Percentiles rank a stretch among this genome's conserved stretches.
Conservation (phyloP, 2,797 vertebrate genomes). For the Tragelaphus oryx region DNA sequence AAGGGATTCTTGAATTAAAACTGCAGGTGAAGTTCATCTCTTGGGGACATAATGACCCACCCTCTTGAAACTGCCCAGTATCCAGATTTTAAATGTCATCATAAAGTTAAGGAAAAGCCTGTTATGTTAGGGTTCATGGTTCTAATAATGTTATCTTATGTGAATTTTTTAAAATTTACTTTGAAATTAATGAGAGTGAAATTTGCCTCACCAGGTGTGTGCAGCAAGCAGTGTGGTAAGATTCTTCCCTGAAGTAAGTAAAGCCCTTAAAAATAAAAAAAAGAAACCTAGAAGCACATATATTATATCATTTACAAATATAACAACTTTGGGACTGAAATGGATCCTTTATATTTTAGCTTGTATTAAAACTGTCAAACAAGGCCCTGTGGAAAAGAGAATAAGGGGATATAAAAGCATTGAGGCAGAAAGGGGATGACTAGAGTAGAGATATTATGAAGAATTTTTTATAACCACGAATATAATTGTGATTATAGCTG, state of each 20-base stretch:
- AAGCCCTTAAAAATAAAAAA: not conserved
- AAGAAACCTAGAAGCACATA: not conserved
- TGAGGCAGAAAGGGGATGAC: not conserved
- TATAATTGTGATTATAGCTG: not conserved
- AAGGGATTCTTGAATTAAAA: not conserved
- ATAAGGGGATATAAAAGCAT: not conserved
- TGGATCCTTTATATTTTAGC: not conserved
- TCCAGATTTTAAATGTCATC: not conserved
- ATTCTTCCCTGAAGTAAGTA: not conserved
- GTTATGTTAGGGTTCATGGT: not conserved
- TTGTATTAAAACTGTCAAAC: not conserved
- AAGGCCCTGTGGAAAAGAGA: not conserved
- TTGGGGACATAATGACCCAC: not conserved
- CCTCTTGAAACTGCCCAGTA: not conserved
- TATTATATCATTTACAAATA: not conserved
- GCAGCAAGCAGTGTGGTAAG: not conserved
- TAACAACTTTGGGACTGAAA: not conserved
- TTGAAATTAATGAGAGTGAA: not conserved
- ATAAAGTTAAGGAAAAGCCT: not conserved
- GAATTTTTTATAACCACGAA: not conserved
- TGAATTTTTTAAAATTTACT: not conserved
- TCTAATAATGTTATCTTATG: not conserved
- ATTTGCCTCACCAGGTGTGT: not conserved
- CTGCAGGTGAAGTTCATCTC: not conserved
- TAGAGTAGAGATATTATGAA: not conserved